These are phyloP conservation scores for Platyscapa corneri DNA, from an alignment of 1,140 invertebrate genomes.

Conservation along the genomic window DNA sequence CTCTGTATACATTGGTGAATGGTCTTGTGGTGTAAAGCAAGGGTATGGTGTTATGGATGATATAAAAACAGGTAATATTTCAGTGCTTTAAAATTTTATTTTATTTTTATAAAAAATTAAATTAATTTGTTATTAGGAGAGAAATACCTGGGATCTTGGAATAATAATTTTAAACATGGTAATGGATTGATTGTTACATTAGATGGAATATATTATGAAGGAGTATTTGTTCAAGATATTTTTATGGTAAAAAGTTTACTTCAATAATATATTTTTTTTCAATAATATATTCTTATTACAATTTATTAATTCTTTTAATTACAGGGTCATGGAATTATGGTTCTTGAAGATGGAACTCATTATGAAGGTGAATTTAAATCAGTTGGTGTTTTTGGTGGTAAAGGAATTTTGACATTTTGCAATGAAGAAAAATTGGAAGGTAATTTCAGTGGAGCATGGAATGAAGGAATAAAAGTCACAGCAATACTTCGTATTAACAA, in stretches of 20 bases:
- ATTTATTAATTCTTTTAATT: constrained; percentile 27
- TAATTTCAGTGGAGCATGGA: constrained; percentile 82
- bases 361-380: constrained; percentile 91
- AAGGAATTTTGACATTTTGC: constrained; percentile 85
- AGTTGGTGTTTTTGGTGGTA: constrained; percentile 84
- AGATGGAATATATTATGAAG: constrained; percentile 93
- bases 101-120: no score
- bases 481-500: constrained; percentile 83
- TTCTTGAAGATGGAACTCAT: constrained; percentile 90
- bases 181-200: constrained; percentile 89
- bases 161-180: constrained; percentile 86
- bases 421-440: constrained; percentile 83
- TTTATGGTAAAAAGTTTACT: constrained; percentile 78
- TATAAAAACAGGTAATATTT: constrained; percentile 78
- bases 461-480: constrained; percentile 87
- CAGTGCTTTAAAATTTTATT: constrained; percentile 19
- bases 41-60: constrained; percentile 93
- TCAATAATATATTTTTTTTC: constrained; percentile 28
- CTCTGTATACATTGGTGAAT: constrained; percentile 90
- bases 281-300: constrained; percentile 45
- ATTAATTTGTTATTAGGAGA: constrained; percentile 77
- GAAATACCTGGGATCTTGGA: constrained; percentile 92
- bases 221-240: constrained; percentile 85
- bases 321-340: constrained; percentile 88
- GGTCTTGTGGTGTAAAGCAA: constrained; percentile 82